phyloP scores from a whole-genome alignment of 2,888 invertebrate genomes.

The Bellardia bayeri region DNA sequence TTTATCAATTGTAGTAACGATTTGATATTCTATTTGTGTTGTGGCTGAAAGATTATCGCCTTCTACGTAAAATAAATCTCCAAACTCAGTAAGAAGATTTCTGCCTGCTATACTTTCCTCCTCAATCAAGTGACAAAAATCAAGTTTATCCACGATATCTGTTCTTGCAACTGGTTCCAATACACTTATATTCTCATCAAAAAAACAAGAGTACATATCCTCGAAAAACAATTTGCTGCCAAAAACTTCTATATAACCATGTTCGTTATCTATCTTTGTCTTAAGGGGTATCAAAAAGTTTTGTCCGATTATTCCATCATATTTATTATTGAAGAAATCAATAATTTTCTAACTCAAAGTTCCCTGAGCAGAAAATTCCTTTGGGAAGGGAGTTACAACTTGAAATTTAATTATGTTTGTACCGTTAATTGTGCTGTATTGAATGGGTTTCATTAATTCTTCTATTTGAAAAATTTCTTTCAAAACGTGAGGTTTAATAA shows the following conservation, averaged over 20 bases:
- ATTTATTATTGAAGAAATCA: too few species aligned
- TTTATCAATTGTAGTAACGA: conserved; percentile 19
- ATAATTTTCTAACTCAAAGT: too few species aligned
- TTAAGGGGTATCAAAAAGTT: too few species aligned
- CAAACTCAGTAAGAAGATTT: too few species aligned
- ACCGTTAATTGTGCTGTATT: conserved; percentile 1
- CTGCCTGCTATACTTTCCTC: too few species aligned
- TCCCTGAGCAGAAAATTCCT: too few species aligned
- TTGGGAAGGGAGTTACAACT: too few species aligned
- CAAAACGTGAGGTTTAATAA: background rate
- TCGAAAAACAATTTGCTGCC: conserved; percentile 13
- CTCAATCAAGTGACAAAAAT: background rate
- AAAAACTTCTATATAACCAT: background rate
- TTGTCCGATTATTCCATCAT: too few species aligned
- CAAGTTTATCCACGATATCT: conserved; percentile 23
- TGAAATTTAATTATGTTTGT: background rate
- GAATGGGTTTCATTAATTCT: background rate
- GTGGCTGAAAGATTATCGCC: too few species aligned
- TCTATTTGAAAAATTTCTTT: background rate
- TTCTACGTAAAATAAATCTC: too few species aligned
- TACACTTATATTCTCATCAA: conserved; percentile 2
- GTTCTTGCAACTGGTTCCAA: conserved; percentile 6
- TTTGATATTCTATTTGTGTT: background rate
- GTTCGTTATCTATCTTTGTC: too few species aligned
- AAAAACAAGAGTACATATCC: conserved; percentile 33